phyloP scores from a whole-genome alignment of 2,888 invertebrate genomes.

The Lithophane socia region DNA sequence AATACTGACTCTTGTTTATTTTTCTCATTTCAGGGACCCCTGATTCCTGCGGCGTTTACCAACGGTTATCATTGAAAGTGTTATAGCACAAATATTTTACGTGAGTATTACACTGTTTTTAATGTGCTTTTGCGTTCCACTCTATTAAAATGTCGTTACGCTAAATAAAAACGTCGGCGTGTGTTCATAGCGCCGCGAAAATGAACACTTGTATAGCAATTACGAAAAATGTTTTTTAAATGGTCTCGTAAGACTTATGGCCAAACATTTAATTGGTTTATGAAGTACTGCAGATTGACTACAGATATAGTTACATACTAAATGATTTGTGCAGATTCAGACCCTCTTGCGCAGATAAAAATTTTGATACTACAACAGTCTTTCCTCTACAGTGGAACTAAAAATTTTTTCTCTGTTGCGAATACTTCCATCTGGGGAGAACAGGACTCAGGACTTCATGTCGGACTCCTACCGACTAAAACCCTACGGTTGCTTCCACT shows the following conservation, averaged over 20 bases:
- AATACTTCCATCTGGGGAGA: neutral
- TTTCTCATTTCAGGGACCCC: constrained; percentile 95
- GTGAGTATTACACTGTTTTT: constrained; percentile 85
- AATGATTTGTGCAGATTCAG: neutral
- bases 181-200: constrained; percentile 77
- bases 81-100: constrained; percentile 90
- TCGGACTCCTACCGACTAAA: neutral
- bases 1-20: constrained; percentile 62
- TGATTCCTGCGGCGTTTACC: constrained; percentile 99
- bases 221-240: constrained; percentile 79
- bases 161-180: constrained; percentile 78
- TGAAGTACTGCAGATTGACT: constrained; percentile 15
- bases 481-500: neutral
- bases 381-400: neutral
- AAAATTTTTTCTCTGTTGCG: too few species aligned
- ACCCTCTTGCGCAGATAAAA: neutral
- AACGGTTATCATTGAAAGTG: constrained; percentile 98
- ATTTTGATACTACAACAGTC: neutral
- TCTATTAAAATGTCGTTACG: constrained; percentile 85
- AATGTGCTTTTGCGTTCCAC: constrained; percentile 75
- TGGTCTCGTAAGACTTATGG: constrained; percentile 69
- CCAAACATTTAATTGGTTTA: constrained; percentile 42
- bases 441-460: too few species aligned
- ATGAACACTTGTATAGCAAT: constrained; percentile 75
- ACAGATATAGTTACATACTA: neutral